These are phyloP conservation scores for Aurelia aurita complex sp. Pacific DNA, from an alignment of 30 jellyfish, hydroid and myxozoan species.

Conservation along the genomic window DNA sequence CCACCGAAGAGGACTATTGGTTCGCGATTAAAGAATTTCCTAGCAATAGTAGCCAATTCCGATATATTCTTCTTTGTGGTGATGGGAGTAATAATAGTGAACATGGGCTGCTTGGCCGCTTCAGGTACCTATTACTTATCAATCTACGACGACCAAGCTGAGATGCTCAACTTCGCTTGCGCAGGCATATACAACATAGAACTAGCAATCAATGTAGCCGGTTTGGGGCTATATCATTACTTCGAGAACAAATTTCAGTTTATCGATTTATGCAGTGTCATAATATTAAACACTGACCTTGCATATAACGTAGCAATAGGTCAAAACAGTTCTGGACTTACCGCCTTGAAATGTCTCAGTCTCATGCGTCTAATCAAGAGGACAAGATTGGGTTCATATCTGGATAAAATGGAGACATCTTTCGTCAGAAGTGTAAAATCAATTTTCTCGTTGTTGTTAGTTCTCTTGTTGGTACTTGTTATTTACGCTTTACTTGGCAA, in stretches of 20 bases:
- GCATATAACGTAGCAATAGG: constrained; percentile 4
- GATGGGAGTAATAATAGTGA: constrained; percentile 12
- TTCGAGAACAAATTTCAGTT: constrained; percentile 17
- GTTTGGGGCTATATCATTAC: constrained; percentile 25
- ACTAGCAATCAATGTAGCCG: constrained; percentile 25
- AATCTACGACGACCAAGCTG: background rate
- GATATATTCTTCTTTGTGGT: constrained; percentile 35
- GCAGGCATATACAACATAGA: constrained; percentile 30
- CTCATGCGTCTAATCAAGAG: constrained; percentile 61
- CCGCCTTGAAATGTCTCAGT: constrained; percentile 47
- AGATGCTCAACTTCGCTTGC: constrained; percentile 26
- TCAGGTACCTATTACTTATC: background rate
- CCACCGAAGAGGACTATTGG: too few species aligned
- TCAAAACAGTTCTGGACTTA: constrained; percentile 42
- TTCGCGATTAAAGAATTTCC: background rate
- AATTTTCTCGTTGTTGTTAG: constrained; percentile 58
- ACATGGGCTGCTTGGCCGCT: constrained; percentile 22
- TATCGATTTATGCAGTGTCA: constrained; percentile 14
- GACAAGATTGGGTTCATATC: constrained; percentile 62
- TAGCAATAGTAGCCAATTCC: constrained; percentile 13
- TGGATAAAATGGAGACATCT: constrained; percentile 55
- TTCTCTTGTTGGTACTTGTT: constrained; percentile 52
- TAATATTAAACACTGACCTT: constrained; percentile 38
- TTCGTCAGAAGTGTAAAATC: constrained; percentile 57
- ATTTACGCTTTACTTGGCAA: constrained; percentile 83